Evolutionary conservation across 2,797 vertebrate species (phyloP).

Genomic region (Acridotheres tristis): DNA sequence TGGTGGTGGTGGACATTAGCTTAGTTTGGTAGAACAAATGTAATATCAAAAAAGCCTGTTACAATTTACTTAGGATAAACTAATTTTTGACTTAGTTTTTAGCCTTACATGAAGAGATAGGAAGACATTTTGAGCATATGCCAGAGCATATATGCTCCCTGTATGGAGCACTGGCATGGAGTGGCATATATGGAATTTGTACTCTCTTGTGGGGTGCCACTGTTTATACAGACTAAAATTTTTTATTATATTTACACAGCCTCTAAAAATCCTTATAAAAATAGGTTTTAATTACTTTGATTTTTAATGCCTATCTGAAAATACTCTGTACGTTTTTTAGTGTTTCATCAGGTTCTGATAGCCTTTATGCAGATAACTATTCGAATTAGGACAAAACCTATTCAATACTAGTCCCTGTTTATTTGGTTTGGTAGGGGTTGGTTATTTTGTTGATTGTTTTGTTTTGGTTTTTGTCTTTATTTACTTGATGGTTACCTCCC

Average conservation of each 20-base stretch:
- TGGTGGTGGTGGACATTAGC: not conserved
- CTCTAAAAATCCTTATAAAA: not conserved
- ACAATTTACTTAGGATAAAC: not conserved
- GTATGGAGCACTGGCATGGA: not conserved
- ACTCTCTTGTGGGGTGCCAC: not conserved
- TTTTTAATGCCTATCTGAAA: not conserved
- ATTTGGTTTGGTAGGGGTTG: not conserved
- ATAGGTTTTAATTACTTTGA: not conserved
- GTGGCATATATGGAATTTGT: not conserved
- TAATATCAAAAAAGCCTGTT: not conserved
- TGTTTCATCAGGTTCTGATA: not conserved
- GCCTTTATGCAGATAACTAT: not conserved
- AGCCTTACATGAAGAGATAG: not conserved
- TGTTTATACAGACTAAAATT: not conserved
- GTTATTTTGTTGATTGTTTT: not conserved
- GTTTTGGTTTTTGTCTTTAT: not conserved
- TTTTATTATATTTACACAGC: not conserved
- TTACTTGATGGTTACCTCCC: not conserved
- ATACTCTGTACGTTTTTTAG: not conserved
- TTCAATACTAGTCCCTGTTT: not conserved
- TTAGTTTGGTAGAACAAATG: not conserved
- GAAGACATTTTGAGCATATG: not conserved
- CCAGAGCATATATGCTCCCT: not conserved
- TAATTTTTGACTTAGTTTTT: not conserved
- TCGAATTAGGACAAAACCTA: not conserved